Evolutionary conservation across 2,113 vertebrate species (phyloP).

Genomic region (Motacilla tschutschensis): DNA sequence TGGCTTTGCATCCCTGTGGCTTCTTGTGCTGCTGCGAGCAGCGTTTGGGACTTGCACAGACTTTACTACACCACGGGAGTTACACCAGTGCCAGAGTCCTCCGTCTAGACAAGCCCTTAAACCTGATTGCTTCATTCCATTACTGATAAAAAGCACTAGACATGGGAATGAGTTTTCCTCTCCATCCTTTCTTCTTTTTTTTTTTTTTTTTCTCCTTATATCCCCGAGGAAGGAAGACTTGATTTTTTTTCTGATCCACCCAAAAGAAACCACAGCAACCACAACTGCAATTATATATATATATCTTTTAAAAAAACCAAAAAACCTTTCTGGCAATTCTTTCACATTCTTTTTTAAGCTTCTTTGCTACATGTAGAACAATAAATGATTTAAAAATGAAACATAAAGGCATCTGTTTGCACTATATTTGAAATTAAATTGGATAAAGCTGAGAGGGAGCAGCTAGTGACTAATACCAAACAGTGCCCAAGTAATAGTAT

Average conservation of each 20-base stretch:
- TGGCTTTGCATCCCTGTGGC: neutral
- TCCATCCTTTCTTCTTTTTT: slow-evolving; percentile 4
- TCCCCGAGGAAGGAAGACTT: slow-evolving; percentile 61
- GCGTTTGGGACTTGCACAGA: neutral
- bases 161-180: slow-evolving; percentile 57
- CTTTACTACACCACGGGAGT: neutral
- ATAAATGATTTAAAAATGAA: slow-evolving; percentile 70
- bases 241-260: slow-evolving; percentile 66
- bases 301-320: slow-evolving; percentile 43
- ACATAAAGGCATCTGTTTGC: slow-evolving; percentile 58
- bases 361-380: slow-evolving; percentile 58
- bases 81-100: slow-evolving; percentile 17
- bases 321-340: slow-evolving; percentile 60
- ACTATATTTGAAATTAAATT: slow-evolving; percentile 61
- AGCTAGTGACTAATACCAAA: slow-evolving; percentile 54
- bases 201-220: slow-evolving; percentile 35
- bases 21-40: neutral
- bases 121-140: slow-evolving; percentile 50
- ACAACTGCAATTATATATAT: slow-evolving; percentile 62
- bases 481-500: slow-evolving; percentile 56
- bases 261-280: slow-evolving; percentile 55
- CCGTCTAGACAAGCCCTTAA: slow-evolving; percentile 46
- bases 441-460: slow-evolving; percentile 50
- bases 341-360: slow-evolving; percentile 59
- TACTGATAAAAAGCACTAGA: slow-evolving; percentile 62